Percentiles rank a stretch among this genome's conserved stretches.
phyloP scores from a whole-genome alignment of 2,113 vertebrate species.

The Meriones unguiculatus region DNA sequence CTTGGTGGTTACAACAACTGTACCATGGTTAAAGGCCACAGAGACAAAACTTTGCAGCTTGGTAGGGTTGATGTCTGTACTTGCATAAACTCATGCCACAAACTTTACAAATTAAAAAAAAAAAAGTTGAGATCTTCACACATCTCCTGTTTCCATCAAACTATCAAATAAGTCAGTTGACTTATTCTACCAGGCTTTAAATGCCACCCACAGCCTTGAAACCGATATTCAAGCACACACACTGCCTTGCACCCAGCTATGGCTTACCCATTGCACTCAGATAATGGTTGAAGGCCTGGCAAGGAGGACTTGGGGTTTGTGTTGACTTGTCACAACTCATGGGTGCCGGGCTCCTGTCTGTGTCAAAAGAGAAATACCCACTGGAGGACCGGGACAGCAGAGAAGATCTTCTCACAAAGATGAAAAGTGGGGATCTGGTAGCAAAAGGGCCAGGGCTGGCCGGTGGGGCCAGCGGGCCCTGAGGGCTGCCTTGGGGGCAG shows the following conservation, averaged over 20 bases:
- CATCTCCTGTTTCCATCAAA: background rate
- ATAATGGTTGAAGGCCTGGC: constrained; percentile 91
- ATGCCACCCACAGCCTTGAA: background rate
- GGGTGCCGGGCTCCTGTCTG: constrained; percentile 92
- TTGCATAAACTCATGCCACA: background rate
- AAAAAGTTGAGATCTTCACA: background rate
- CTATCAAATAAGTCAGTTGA: background rate
- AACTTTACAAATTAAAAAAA: background rate
- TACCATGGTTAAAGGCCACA: background rate
- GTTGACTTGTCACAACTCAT: constrained; percentile 92
- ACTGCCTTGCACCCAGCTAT: constrained; percentile 57
- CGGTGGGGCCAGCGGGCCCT: constrained; percentile 86
- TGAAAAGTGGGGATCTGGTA: constrained; percentile 91
- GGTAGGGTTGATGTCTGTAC: background rate
- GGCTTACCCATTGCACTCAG: constrained; percentile 90
- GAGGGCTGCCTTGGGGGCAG: constrained; percentile 84
- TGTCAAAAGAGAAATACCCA: constrained; percentile 95
- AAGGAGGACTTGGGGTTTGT: constrained; percentile 93
- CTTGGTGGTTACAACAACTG: background rate
- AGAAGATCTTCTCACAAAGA: constrained; percentile 89
- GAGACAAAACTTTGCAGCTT: background rate
- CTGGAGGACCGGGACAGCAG: constrained; percentile 92
- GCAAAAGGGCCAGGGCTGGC: constrained; percentile 90
- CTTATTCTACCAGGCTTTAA: background rate
- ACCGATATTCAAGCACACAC: background rate